A percentile compares a stretch with the other conserved stretches of the same genome.
These are phyloP conservation scores for Ardeotis arabs DNA, from an alignment of 2,113 vertebrate genomes.

Conservation along the genomic window DNA sequence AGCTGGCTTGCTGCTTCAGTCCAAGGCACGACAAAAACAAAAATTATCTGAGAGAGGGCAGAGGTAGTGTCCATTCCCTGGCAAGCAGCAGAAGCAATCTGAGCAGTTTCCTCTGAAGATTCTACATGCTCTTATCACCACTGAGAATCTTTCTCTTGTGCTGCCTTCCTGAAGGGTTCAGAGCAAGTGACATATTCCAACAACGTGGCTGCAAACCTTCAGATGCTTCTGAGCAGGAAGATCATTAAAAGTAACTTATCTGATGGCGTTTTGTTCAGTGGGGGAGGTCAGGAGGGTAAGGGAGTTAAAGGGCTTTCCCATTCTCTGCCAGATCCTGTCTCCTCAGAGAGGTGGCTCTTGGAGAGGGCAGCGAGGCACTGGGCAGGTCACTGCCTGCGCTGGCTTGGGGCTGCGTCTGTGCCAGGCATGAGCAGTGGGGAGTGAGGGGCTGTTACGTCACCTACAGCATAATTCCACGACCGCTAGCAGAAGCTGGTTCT, in stretches of 20 bases:
- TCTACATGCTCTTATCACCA: not conserved
- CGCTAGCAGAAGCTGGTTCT: not conserved
- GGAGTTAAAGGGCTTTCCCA: not conserved
- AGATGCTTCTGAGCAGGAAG: not conserved
- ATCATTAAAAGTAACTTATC: not conserved
- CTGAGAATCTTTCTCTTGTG: not conserved
- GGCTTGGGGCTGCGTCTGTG: not conserved
- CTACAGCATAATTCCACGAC: not conserved
- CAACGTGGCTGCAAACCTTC: not conserved
- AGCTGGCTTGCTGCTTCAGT: not conserved
- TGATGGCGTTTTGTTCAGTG: not conserved
- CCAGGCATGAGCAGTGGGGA: rapidly evolving
- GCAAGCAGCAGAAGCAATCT: not conserved
- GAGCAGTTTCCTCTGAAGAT: not conserved
- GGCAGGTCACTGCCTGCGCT: rapidly evolving
- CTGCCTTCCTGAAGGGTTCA: not conserved
- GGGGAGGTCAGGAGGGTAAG: not conserved
- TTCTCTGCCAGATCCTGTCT: rapidly evolving
- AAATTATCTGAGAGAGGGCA: not conserved
- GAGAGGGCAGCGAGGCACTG: not conserved
- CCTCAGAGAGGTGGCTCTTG: not conserved
- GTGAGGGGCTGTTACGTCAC: rapidly evolving
- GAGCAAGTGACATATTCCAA: not conserved
- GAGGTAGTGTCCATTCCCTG: not conserved
- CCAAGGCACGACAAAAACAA: not conserved